Evolutionary conservation across 2,797 vertebrate genomes (phyloP), one percentile per base, ranked within the genome.

Genomic region (Enteromius fasciolatus): DNA sequence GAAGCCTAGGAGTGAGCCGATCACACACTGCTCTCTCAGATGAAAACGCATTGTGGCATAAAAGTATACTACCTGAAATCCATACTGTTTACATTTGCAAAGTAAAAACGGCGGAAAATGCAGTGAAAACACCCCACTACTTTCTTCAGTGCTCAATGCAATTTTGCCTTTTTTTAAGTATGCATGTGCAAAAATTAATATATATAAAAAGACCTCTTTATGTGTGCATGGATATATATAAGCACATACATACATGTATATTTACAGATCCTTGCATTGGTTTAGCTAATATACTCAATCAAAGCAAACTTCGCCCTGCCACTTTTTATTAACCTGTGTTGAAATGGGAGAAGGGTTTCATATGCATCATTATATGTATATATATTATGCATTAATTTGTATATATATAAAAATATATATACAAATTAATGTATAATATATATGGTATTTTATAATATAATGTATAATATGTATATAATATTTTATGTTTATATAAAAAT

Each of bases 1-100:
- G 20, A 25, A 63, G 15, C 72, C 76, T 83, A 80, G 87, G 85
- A 81, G 46, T 80, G 83, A 85, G 64, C n/a, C 1, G 33, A 25
- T 68, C n/a, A 41, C 33, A 69, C 9, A 33, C 33, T 12, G n/a
- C 46, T 67, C 31, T 54, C 70, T 36, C 10, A 3, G 12, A 74
- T 20, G n/a, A 8, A 36, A 52, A 36, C 1, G 0, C 6, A n/a
- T 28, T 33, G 11, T n/a, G 28, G 44, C 28, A 50, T 78, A 23
- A 54, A 78, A 78, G 68, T 25, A 68, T 10, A 36, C 18, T 12
- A 66, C 25, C 3, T 4, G 25, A 18, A 73, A 46, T n/a, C 5
- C 31, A 57, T 74, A 39, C 28, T 3, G 28, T 73, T 52, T 52
- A 11, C 28, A 18, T 33, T 15, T 15, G 31, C 20, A 54, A 36